Percentiles rank a stretch among this genome's conserved stretches.
Conservation (phyloP, 1,140 invertebrate species). For the Conus ventricosus region DNA sequence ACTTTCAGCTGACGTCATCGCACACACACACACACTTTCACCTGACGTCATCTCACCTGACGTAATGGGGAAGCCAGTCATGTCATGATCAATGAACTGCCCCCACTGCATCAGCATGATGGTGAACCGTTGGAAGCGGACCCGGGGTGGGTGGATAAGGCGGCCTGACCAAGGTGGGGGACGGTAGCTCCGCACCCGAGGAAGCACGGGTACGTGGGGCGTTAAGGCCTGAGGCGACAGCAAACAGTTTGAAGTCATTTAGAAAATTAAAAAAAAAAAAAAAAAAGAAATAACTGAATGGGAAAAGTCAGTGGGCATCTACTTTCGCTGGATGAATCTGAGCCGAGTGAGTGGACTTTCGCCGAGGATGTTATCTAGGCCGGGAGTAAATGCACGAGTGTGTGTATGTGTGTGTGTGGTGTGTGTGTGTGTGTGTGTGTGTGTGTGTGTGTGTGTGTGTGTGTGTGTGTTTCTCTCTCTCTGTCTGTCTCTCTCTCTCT, state of each 20-base stretch:
- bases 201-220: constrained; percentile 32
- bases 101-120: constrained; percentile 17
- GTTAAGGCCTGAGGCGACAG: background rate
- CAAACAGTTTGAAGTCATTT: no score
- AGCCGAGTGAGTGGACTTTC: background rate
- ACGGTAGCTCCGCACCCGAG: constrained; percentile 39
- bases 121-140: background rate
- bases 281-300: no score
- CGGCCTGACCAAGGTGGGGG: constrained; percentile 47
- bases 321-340: background rate
- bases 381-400: background rate
- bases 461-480: no score
- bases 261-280: no score
- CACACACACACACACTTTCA: background rate
- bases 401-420: no score
- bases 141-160: background rate
- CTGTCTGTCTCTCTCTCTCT: no score
- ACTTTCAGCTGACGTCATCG: no score
- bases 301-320: background rate
- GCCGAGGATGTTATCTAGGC: background rate
- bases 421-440: no score
- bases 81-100: constrained; percentile 20
- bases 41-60: background rate
- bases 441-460: no score
- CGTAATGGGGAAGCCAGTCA: background rate